These are phyloP conservation scores for Phymatocera aterrima DNA, from an alignment of 2,888 invertebrate genomes.

Conservation along the genomic window DNA sequence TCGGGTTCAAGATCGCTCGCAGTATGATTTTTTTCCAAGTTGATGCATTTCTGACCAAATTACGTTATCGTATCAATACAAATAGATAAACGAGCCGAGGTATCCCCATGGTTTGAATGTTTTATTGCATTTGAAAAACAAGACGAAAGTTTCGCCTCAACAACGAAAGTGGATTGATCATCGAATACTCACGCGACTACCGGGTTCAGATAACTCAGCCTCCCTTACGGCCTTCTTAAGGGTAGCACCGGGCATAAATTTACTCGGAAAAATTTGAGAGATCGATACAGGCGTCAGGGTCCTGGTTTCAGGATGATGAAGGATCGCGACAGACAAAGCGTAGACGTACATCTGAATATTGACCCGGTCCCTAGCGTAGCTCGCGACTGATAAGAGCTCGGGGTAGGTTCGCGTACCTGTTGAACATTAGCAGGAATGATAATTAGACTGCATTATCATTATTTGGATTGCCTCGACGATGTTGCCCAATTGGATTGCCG, in stretches of 20 bases:
- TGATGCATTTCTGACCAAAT: slow-evolving; percentile 79
- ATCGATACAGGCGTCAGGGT: slow-evolving; percentile 84
- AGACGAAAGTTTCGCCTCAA: no score
- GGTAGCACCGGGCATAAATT: slow-evolving; percentile 86
- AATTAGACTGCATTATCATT: no score
- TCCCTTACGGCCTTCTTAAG: slow-evolving; percentile 84
- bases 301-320: slow-evolving; percentile 85
- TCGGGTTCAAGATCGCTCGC: slow-evolving; percentile 86
- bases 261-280: slow-evolving; percentile 87
- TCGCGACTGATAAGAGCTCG: slow-evolving; percentile 84
- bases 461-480: no score
- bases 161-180: background rate
- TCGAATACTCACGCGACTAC: slow-evolving; percentile 78
- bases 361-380: slow-evolving; percentile 83
- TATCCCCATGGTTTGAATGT: no score
- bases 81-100: no score
- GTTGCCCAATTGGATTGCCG: no score
- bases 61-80: background rate
- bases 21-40: slow-evolving; percentile 85
- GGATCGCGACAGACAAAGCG: slow-evolving; percentile 84
- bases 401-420: slow-evolving; percentile 84
- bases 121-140: no score
- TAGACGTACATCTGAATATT: slow-evolving; percentile 91
- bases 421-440: no score
- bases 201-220: slow-evolving; percentile 79